A percentile compares a stretch with the other conserved stretches of the same genome.
Conservation (phyloP, 92 coral and sea anemone genomes). For the Paramuricea clavata region DNA sequence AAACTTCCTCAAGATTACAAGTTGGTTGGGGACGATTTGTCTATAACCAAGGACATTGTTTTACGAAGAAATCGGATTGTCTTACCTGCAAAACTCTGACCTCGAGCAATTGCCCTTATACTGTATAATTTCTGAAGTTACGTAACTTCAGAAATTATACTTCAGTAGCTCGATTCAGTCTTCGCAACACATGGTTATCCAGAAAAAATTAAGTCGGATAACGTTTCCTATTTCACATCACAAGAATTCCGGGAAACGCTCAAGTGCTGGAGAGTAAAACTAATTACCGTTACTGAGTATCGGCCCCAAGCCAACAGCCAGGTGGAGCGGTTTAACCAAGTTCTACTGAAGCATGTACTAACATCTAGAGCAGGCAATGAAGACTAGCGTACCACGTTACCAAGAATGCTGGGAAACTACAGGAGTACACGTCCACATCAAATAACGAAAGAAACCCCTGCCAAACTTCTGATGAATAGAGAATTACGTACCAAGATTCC, state of each 20-base stretch:
- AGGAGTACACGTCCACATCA: constrained; percentile 39
- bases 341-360: not conserved
- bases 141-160: not conserved
- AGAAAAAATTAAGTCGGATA: constrained; percentile 31
- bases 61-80: constrained; percentile 57
- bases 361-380: constrained; percentile 10
- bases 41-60: constrained; percentile 47
- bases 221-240: constrained; percentile 52
- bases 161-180: constrained; percentile 3
- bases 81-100: constrained; percentile 49
- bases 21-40: constrained; percentile 48
- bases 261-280: constrained; percentile 35
- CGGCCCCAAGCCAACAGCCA: constrained; percentile 75
- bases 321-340: constrained; percentile 41
- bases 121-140: constrained; percentile 19
- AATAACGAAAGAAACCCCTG: constrained; percentile 40
- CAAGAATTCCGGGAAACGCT: constrained; percentile 27
- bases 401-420: constrained; percentile 40
- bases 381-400: constrained; percentile 47
- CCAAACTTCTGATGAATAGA: constrained; percentile 35
- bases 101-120: constrained; percentile 34
- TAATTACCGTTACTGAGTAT: constrained; percentile 32
- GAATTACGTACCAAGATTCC: constrained; percentile 55
- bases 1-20: constrained; percentile 50
- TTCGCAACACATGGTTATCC: constrained; percentile 50